Base-by-base conservation (phyloP, 2,888 invertebrate species). In the Andrena trimmerana region DNA sequence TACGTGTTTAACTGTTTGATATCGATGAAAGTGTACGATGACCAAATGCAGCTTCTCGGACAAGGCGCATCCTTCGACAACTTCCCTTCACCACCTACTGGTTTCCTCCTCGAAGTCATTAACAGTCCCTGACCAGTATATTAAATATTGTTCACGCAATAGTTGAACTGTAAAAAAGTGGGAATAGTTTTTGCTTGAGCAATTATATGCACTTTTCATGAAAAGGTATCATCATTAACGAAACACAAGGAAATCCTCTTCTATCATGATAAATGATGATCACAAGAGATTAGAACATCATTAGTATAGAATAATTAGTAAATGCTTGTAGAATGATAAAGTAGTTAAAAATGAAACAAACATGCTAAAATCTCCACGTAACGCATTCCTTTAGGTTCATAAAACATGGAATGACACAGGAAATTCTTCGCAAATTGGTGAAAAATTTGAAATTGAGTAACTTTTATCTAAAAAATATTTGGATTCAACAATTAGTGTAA, bases 1-100 rank as follows among this genome's bases (percentile, higher is more conserved):
- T 66, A 29, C 66, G 66, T 31, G 50, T 50, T 67, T 20, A 8
- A 54, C 13, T 20, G 27, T 20, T 10, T 16, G 24, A 69, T 36
- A 16, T 57, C 57, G 68, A 78, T 78, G 62, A 73, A 81, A 70
- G 68, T 57, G 68, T 66, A 73, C 62, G 78, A 79, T 81, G 85
- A 79, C 76, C 79, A 75, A 82, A 85, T 63, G 54, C 68, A 71
- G 78, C 81, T 67, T 50, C 83, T 76, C 50, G 52, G 52, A 52
- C 54, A 54, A 63, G 33, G 8, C 67, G 62, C 60, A 79, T 84
- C 78, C 59, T 72, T 77, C 78, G 42, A 63, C 72, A 29, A 77
- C 69, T 80, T 82, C 80, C 83, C 67, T 88, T 87, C 87, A 84
- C 84, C 71, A 82, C 81, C 87, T 66, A 87, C 85, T 24, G 74